Conservation (phyloP, 2,797 vertebrate species). For the Lutjanus campechanus region DNA sequence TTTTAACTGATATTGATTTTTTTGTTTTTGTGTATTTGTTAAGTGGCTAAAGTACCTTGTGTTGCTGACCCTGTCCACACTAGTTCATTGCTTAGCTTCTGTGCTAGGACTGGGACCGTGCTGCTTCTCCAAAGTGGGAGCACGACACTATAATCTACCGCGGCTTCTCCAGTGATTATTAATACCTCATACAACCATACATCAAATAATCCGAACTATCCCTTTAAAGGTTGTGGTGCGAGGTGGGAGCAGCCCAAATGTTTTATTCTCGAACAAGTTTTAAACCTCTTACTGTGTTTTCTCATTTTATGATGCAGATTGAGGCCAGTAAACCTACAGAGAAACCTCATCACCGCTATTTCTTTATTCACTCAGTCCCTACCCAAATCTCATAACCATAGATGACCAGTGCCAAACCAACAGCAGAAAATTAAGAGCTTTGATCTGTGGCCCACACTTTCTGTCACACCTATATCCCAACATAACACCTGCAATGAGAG, state of each 20-base stretch:
- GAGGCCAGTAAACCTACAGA: background rate
- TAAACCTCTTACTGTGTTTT: background rate
- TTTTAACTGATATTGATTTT: too few species aligned
- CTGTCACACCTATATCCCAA: conserved; percentile 25
- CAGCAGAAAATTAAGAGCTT: conserved; percentile 12
- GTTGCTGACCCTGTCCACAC: too few species aligned
- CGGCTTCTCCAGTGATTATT: too few species aligned
- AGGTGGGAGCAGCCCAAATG: conserved; percentile 4
- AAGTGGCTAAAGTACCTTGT: too few species aligned
- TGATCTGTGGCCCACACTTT: conserved; percentile 22
- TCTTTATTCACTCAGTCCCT: background rate
- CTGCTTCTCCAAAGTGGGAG: too few species aligned
- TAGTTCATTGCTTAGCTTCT: too few species aligned
- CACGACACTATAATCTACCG: too few species aligned
- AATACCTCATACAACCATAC: too few species aligned
- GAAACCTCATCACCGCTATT: conserved; percentile 1
- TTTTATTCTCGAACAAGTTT: conserved; percentile 27
- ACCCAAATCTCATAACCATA: background rate
- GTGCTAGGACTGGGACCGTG: too few species aligned
- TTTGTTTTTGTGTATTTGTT: too few species aligned
- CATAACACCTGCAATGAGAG: conserved; percentile 60
- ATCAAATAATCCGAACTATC: too few species aligned
- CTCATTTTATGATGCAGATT: background rate
- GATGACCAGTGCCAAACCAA: conserved; percentile 25
- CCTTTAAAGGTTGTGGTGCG: background rate